A percentile compares a stretch with the other conserved stretches of the same genome.
Evolutionary conservation across 1,140 invertebrate genomes (phyloP).

Genomic region (Amphibalanus amphitrite): DNA sequence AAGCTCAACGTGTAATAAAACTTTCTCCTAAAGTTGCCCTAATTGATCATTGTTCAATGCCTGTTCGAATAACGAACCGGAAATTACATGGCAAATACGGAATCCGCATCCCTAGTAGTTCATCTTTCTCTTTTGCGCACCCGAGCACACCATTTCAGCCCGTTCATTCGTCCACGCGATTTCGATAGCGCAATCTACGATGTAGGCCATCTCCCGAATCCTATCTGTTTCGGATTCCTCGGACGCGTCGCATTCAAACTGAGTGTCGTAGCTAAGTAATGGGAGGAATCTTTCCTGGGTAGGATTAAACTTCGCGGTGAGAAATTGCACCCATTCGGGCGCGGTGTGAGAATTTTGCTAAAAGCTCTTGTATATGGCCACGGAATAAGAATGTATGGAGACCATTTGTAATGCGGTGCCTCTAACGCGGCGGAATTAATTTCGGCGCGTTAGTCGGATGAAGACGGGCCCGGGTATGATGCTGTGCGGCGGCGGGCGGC

Average conservation of each 20-base stretch:
- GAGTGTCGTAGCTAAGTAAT: background rate
- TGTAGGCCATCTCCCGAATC: background rate
- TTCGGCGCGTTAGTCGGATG: background rate
- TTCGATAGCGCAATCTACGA: too few relatives aligned
- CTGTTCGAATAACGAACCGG: too few relatives aligned
- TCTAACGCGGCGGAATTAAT: background rate
- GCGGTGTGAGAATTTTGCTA: background rate
- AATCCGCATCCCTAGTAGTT: too few relatives aligned
- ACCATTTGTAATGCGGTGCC: background rate
- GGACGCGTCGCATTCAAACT: background rate
- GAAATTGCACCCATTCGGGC: background rate
- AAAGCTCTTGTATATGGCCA: background rate
- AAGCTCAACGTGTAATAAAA: too few relatives aligned
- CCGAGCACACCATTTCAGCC: too few relatives aligned
- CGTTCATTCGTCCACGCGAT: too few relatives aligned
- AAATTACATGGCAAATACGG: too few relatives aligned
- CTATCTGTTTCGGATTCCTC: background rate
- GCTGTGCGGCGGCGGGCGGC: background rate
- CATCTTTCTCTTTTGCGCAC: too few relatives aligned
- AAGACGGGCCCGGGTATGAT: background rate
- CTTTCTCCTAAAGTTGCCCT: too few relatives aligned
- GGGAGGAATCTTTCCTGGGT: background rate
- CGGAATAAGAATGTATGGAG: background rate
- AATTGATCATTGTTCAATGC: too few relatives aligned
- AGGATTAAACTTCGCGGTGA: background rate